Conservation (phyloP, 2,113 vertebrate genomes). For the Caloenas nicobarica region DNA sequence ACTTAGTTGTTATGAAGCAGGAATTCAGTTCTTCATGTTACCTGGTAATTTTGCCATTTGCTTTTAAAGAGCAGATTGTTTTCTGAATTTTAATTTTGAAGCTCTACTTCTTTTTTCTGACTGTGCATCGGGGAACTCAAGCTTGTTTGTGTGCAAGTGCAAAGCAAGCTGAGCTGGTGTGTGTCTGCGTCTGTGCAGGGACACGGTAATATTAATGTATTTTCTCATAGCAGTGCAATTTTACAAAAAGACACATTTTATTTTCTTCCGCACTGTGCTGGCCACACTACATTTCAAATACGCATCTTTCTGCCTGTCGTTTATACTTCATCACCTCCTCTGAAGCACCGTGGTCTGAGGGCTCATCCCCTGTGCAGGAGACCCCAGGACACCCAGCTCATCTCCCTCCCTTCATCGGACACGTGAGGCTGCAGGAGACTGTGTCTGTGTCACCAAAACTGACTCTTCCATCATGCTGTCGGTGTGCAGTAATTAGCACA, state of each 20-base stretch:
- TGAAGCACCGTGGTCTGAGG: neutral
- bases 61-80: neutral
- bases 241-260: neutral
- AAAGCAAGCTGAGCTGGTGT: too few relatives aligned
- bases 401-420: rapidly evolving
- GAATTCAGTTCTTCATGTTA: neutral
- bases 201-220: neutral
- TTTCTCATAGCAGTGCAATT: neutral
- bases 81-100: neutral
- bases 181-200: too few relatives aligned
- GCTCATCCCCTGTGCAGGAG: neutral
- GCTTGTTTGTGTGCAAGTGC: neutral
- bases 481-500: conserved; percentile 24
- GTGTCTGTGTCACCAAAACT: neutral
- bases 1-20: neutral
- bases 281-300: neutral
- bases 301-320: neutral
- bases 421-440: neutral
- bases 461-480: neutral
- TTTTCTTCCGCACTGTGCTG: neutral
- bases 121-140: neutral
- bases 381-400: neutral
- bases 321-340: neutral
- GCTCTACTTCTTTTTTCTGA: neutral
- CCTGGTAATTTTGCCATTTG: neutral